These are phyloP conservation scores for Coreius guichenoti DNA, from an alignment of 2,797 vertebrate genomes.

Conservation along the genomic window DNA sequence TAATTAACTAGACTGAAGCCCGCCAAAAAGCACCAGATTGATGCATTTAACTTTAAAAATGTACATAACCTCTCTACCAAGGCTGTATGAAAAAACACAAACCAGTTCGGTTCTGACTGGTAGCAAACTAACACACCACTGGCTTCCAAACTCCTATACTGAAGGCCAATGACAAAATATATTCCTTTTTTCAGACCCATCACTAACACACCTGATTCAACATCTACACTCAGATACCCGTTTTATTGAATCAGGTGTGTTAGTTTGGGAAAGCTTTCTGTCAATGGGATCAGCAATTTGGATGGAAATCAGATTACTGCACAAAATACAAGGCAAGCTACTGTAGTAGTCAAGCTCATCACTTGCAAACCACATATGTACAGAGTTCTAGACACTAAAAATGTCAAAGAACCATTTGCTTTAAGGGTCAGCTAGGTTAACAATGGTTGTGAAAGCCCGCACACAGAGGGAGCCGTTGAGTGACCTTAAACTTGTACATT, in stretches of 20 bases:
- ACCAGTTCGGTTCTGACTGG: neutral
- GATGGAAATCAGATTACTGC: neutral
- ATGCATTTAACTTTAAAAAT: neutral
- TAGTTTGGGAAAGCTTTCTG: conserved; percentile 11
- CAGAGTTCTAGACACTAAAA: neutral
- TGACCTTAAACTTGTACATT: conserved; percentile 7
- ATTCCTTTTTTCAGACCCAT: neutral
- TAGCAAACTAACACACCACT: neutral
- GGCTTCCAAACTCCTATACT: neutral
- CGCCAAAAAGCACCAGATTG: neutral
- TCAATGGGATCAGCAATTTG: neutral
- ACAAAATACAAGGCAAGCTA: neutral
- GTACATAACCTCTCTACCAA: neutral
- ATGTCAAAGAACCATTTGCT: conserved; percentile 3
- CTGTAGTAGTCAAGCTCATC: neutral
- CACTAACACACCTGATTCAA: conserved; percentile 21
- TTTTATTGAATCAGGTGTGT: conserved; percentile 39
- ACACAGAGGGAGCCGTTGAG: neutral
- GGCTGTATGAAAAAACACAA: neutral
- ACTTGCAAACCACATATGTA: neutral
- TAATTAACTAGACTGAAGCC: neutral
- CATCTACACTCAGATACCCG: neutral
- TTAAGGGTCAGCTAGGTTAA: neutral
- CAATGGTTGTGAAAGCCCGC: neutral
- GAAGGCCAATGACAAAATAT: neutral